Conservation (phyloP, 2,888 invertebrate species). For the Apotomis turbidana region DNA sequence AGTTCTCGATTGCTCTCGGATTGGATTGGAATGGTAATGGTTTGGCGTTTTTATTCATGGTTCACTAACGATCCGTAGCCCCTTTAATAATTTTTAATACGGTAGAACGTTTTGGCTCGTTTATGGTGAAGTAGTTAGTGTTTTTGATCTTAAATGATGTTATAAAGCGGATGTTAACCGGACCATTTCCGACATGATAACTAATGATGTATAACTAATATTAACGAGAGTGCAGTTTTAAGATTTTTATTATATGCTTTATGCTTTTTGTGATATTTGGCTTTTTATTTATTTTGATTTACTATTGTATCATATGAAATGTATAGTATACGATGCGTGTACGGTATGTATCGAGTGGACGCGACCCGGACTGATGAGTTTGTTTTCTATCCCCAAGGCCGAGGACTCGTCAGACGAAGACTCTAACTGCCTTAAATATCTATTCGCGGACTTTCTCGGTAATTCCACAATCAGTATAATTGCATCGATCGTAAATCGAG, state of each 20-base stretch:
- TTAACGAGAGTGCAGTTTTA: constrained; percentile 47
- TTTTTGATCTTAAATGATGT: constrained; percentile 49
- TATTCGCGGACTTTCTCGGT: constrained; percentile 87
- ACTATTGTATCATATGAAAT: constrained; percentile 44
- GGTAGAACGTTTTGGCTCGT: constrained; percentile 63
- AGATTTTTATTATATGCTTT: constrained; percentile 63
- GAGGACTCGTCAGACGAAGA: constrained; percentile 80
- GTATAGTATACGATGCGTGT: constrained; percentile 37
- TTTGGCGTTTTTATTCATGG: constrained; percentile 67
- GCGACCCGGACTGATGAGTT: constrained; percentile 60
- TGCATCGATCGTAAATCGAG: constrained; percentile 54
- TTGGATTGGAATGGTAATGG: constrained; percentile 74
- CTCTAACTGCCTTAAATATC: constrained; percentile 88
- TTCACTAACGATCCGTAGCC: constrained; percentile 65
- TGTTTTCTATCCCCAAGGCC: constrained; percentile 76
- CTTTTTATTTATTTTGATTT: constrained; percentile 61
- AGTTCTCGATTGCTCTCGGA: constrained; percentile 61
- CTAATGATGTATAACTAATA: constrained; percentile 36
- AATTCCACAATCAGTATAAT: constrained; percentile 64
- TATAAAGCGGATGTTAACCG: constrained; percentile 48
- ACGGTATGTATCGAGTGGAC: constrained; percentile 36
- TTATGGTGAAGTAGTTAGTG: constrained; percentile 77
- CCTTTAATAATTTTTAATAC: constrained; percentile 51
- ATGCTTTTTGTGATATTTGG: constrained; percentile 80
- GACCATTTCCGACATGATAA: constrained; percentile 25